Evolutionary conservation across 2,113 vertebrate species (phyloP).

Genomic region (Orthochromis indermauri): DNA sequence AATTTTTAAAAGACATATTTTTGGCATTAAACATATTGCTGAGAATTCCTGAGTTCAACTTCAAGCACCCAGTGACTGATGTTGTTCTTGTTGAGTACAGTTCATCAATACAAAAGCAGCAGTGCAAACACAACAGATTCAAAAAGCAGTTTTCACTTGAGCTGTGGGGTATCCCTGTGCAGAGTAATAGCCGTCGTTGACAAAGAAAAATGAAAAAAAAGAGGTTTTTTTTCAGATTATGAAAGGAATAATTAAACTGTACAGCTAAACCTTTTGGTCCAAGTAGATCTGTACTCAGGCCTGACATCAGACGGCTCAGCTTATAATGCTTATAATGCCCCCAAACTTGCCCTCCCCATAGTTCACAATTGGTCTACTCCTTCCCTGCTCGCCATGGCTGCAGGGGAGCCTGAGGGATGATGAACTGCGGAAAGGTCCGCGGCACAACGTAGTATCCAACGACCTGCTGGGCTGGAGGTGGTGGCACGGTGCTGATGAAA

Average conservation of each 20-base stretch:
- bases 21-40: conserved; percentile 41
- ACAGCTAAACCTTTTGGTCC: conserved; percentile 1
- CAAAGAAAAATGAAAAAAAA: neutral
- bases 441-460: conserved; percentile 67
- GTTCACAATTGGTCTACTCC: neutral
- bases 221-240: neutral
- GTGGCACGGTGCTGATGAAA: conserved; percentile 46
- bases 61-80: conserved; percentile 13
- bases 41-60: conserved; percentile 45
- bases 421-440: conserved; percentile 65
- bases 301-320: conserved; percentile 4
- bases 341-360: neutral
- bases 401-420: conserved; percentile 65
- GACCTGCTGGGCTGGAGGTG: conserved; percentile 42
- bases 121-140: conserved; percentile 5
- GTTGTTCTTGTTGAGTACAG: neutral
- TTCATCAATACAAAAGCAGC: neutral
- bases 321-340: neutral
- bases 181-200: neutral
- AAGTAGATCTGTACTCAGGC: neutral
- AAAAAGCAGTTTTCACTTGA: neutral
- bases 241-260: neutral
- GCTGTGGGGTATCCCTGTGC: neutral
- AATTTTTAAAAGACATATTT: neutral
- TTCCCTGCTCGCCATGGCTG: conserved; percentile 59